Percentiles rank a stretch among this genome's conserved stretches.
These are phyloP conservation scores for Chroicocephalus ridibundus DNA, from an alignment of 2,113 vertebrate genomes.

Conservation along the genomic window DNA sequence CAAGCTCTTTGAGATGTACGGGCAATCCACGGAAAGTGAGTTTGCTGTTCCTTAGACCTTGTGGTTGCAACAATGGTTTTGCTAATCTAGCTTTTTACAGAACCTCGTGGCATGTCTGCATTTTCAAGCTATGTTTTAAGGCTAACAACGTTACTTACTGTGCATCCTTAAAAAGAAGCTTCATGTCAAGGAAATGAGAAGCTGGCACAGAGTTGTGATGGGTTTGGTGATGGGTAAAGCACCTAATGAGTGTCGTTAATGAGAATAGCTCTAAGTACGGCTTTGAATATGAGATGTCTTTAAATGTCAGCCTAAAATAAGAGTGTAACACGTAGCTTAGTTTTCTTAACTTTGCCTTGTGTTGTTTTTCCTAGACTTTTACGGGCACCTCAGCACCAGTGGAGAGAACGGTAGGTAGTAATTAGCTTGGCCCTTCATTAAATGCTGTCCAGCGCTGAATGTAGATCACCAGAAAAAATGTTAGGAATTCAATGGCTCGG, in stretches of 20 bases:
- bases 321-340: background rate
- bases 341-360: slow-evolving; percentile 50
- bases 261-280: background rate
- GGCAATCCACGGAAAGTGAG: rapidly evolving
- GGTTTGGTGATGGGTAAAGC: background rate
- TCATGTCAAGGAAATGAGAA: background rate
- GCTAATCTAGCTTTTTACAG: background rate
- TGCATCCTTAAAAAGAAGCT: background rate
- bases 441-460: slow-evolving; percentile 41
- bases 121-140: background rate
- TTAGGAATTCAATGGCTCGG: slow-evolving; percentile 31
- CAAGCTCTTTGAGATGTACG: rapidly evolving
- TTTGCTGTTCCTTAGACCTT: background rate
- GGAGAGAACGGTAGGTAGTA: slow-evolving; percentile 61
- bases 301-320: background rate
- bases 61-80: background rate
- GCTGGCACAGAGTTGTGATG: background rate
- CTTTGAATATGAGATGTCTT: background rate
- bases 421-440: slow-evolving; percentile 45
- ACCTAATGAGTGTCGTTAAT: background rate
- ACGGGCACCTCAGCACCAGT: slow-evolving; percentile 35
- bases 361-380: slow-evolving; percentile 64
- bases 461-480: slow-evolving; percentile 18
- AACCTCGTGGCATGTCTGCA: rapidly evolving
- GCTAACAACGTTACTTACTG: rapidly evolving